phyloP scores from a whole-genome alignment of 1,140 invertebrate genomes.

The Schlechtendalia chinensis region DNA sequence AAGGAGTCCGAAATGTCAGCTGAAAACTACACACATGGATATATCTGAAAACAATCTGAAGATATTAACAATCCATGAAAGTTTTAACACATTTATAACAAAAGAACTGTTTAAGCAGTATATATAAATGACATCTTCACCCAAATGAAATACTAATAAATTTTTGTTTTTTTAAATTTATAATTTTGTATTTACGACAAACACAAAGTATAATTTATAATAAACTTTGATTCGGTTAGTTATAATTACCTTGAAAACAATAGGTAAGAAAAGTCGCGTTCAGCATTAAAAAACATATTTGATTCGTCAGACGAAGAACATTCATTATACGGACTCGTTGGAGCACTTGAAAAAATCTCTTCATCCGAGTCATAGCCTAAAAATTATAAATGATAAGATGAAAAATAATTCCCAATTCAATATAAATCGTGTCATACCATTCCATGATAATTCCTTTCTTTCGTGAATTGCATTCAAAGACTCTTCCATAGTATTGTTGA shows the following conservation, averaged over 20 bases:
- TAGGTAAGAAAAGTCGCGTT: slow-evolving; percentile 14
- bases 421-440: neutral
- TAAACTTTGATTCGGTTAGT: no score
- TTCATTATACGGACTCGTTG: slow-evolving; percentile 32
- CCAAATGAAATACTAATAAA: no score
- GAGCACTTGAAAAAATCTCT: slow-evolving; percentile 31
- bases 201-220: neutral
- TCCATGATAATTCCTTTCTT: neutral
- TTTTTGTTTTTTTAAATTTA: no score
- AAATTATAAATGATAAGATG: neutral
- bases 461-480: neutral
- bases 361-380: slow-evolving; percentile 21
- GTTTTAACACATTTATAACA: no score
- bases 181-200: neutral
- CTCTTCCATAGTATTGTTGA: neutral
- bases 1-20: no score
- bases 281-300: neutral
- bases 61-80: no score
- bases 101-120: no score
- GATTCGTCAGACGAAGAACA: slow-evolving; percentile 21
- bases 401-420: neutral
- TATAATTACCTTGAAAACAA: slow-evolving; percentile 13
- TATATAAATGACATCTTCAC: no score
- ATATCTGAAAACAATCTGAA: no score
- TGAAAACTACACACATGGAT: no score